Conservation (phyloP, 2,113 vertebrate genomes). For the Ploceus nigricollis region DNA sequence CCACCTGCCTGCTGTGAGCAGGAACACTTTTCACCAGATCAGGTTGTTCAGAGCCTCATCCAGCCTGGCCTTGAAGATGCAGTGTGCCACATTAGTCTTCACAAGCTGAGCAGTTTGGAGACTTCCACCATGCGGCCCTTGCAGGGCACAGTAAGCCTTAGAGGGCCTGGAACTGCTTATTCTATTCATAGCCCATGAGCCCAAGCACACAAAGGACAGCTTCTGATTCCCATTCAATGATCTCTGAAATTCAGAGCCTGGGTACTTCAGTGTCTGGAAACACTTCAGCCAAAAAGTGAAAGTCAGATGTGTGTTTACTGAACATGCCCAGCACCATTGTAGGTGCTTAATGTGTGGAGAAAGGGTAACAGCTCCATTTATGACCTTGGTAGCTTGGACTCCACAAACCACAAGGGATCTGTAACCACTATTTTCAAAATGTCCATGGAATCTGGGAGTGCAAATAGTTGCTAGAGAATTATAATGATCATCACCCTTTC, state of each 20-base stretch:
- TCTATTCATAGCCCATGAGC: neutral
- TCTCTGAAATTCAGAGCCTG: neutral
- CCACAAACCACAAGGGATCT: fast-evolving
- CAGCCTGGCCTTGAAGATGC: neutral
- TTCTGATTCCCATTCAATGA: neutral
- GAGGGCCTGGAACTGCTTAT: neutral
- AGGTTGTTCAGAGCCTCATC: neutral
- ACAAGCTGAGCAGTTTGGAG: neutral
- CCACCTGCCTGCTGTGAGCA: neutral
- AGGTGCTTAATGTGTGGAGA: neutral
- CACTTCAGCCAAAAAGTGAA: neutral
- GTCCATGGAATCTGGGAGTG: neutral
- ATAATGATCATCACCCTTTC: neutral
- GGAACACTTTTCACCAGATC: neutral
- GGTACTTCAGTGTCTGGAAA: neutral
- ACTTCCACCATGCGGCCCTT: neutral
- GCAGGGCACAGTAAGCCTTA: neutral
- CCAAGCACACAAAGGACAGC: neutral
- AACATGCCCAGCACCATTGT: neutral
- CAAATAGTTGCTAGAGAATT: neutral
- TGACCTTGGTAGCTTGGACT: neutral
- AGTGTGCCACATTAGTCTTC: neutral
- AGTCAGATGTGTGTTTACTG: neutral
- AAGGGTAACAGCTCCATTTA: neutral
- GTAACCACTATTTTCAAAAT: neutral